phyloP scores from a whole-genome alignment of 2,113 vertebrate genomes.

The Myodes glareolus region DNA sequence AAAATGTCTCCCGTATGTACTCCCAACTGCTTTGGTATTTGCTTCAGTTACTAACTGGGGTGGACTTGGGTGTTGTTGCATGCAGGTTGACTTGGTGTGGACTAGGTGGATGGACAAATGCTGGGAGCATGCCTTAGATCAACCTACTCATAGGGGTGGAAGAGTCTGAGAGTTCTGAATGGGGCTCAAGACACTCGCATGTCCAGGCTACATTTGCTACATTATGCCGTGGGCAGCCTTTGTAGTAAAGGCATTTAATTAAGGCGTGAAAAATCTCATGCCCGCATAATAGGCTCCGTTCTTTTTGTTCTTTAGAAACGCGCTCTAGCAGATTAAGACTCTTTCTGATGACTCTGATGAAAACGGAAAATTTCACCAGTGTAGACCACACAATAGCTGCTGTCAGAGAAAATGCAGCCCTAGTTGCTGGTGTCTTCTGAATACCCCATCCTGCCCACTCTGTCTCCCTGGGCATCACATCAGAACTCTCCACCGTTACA shows the following conservation, averaged over 20 bases:
- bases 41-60: slow-evolving; percentile 87
- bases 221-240: slow-evolving; percentile 79
- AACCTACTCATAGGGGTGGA: slow-evolving; percentile 77
- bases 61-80: slow-evolving; percentile 85
- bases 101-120: slow-evolving; percentile 75
- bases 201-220: slow-evolving; percentile 79
- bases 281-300: slow-evolving; percentile 77
- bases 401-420: slow-evolving; percentile 83
- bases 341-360: slow-evolving; percentile 80
- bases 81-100: slow-evolving; percentile 85
- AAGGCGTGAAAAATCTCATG: slow-evolving; percentile 80
- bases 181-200: slow-evolving; percentile 77
- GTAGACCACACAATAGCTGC: slow-evolving; percentile 82
- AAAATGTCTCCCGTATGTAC: slow-evolving; percentile 89
- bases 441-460: slow-evolving; percentile 77
- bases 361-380: slow-evolving; percentile 76
- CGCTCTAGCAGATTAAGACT: slow-evolving; percentile 81
- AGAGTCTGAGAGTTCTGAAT: slow-evolving; percentile 79
- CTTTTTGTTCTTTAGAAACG: slow-evolving; percentile 73
- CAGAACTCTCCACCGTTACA: slow-evolving; percentile 73
- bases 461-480: slow-evolving; percentile 80
- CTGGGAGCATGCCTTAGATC: slow-evolving; percentile 88
- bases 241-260: slow-evolving; percentile 82
- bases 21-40: slow-evolving; percentile 92
- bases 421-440: slow-evolving; percentile 77